phyloP scores from a whole-genome alignment of 2,888 invertebrate species.

The Brachynemurus nebulosus region DNA sequence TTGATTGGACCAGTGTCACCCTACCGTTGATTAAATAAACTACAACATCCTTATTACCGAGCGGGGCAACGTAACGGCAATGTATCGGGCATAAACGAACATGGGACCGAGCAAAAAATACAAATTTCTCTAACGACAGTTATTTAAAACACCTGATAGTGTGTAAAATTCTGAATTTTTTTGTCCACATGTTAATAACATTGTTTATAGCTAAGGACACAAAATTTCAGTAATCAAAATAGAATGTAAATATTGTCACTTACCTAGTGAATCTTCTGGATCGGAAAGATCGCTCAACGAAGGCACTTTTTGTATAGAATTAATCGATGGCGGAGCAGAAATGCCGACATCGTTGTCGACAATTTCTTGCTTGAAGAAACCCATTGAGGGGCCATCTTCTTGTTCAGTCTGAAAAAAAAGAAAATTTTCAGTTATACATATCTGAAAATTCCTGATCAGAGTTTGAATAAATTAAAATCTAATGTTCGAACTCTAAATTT shows the following conservation, averaged over 20 bases:
- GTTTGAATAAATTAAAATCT: too few relatives aligned
- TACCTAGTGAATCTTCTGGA: slow-evolving; percentile 78
- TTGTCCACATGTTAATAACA: too few relatives aligned
- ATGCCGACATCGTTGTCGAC: slow-evolving; percentile 38
- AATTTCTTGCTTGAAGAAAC: slow-evolving; percentile 40
- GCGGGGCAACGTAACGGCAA: too few relatives aligned
- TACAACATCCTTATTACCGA: slow-evolving; percentile 25
- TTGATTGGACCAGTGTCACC: neutral
- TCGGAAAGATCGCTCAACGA: slow-evolving; percentile 84
- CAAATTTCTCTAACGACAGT: too few relatives aligned
- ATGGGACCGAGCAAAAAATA: too few relatives aligned
- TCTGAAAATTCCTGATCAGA: too few relatives aligned
- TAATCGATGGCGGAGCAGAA: slow-evolving; percentile 2
- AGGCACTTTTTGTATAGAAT: slow-evolving; percentile 74
- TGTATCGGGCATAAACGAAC: too few relatives aligned
- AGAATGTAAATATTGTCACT: slow-evolving; percentile 33
- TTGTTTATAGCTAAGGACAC: neutral
- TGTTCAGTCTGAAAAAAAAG: slow-evolving; percentile 28
- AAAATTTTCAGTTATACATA: too few relatives aligned
- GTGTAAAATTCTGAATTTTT: too few relatives aligned
- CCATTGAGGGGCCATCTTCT: slow-evolving; percentile 23
- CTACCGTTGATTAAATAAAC: slow-evolving; percentile 21
- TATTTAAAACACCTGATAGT: too few relatives aligned
- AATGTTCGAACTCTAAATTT: too few relatives aligned
- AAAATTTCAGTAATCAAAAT: neutral